These are phyloP conservation scores for Scomber japonicus DNA, from an alignment of 2,113 vertebrate species.

Conservation along the genomic window DNA sequence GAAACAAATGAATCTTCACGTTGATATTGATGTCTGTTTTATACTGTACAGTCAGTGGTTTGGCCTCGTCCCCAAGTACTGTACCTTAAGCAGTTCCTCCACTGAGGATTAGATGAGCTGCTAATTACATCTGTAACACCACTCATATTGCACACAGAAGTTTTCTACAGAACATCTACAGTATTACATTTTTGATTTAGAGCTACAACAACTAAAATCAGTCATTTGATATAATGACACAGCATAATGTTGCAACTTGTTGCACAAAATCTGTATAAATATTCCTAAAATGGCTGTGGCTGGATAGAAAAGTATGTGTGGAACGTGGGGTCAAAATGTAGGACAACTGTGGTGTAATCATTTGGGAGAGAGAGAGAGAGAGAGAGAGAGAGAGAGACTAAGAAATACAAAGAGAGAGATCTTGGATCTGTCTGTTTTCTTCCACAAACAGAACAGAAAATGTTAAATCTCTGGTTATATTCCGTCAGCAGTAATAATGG, in stretches of 20 bases:
- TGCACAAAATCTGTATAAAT: constrained; percentile 23
- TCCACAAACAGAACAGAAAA: constrained; percentile 7
- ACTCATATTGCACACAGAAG: constrained; percentile 25
- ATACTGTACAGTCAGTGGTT: constrained; percentile 5
- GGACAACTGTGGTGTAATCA: constrained; percentile 1
- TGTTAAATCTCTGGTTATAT: constrained; percentile 24
- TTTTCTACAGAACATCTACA: constrained; percentile 32
- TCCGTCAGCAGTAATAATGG: constrained; percentile 40
- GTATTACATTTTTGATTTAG: background rate
- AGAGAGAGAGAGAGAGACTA: background rate
- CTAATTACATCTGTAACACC: constrained; percentile 50
- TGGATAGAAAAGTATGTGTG: constrained; percentile 30
- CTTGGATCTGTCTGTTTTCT: constrained; percentile 1
- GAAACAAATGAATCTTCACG: background rate
- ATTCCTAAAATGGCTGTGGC: constrained; percentile 35
- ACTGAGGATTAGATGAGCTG: constrained; percentile 41
- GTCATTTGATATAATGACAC: constrained; percentile 26
- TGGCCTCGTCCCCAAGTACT: background rate
- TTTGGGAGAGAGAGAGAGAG: background rate
- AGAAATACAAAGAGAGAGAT: background rate
- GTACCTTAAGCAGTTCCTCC: constrained; percentile 19
- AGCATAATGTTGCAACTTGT: constrained; percentile 36
- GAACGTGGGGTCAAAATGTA: constrained; percentile 2
- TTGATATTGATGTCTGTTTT: background rate
- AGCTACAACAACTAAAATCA: constrained; percentile 27